Evolutionary conservation across 1,140 invertebrate genomes (phyloP).

Genomic region (Globodera rostochiensis): DNA sequence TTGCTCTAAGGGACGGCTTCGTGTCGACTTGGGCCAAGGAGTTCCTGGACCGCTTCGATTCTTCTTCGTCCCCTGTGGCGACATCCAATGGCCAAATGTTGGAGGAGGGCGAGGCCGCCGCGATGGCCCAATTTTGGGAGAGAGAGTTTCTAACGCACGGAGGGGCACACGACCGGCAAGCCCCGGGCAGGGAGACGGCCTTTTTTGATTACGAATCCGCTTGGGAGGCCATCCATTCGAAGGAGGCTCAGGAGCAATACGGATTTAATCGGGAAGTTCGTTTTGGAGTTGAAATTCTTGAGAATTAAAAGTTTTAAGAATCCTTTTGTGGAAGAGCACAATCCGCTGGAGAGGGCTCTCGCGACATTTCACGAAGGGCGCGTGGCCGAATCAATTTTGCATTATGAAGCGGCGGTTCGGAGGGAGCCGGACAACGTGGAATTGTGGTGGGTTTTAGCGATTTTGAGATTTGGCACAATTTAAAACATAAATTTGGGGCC

Average conservation of each 20-base stretch:
- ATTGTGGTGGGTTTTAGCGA: slow-evolving; percentile 67
- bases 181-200: slow-evolving; percentile 58
- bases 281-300: background rate
- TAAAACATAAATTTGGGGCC: background rate
- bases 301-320: slow-evolving; percentile 32
- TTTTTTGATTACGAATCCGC: slow-evolving; percentile 71
- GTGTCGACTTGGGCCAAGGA: slow-evolving; percentile 30
- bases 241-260: slow-evolving; percentile 77
- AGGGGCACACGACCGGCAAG: slow-evolving; percentile 15
- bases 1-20: background rate
- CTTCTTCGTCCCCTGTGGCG: background rate
- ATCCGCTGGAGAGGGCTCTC: slow-evolving; percentile 84
- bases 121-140: slow-evolving; percentile 14
- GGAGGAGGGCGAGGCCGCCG: background rate
- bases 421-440: slow-evolving; percentile 79
- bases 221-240: slow-evolving; percentile 73
- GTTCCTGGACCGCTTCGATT: slow-evolving; percentile 22
- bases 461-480: no score
- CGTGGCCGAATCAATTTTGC: slow-evolving; percentile 88
- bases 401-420: slow-evolving; percentile 92
- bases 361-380: slow-evolving; percentile 81
- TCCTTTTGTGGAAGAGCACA: slow-evolving; percentile 64
- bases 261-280: slow-evolving; percentile 68
- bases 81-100: background rate
- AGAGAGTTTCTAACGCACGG: slow-evolving; percentile 20